Base-by-base conservation (phyloP, 1,140 invertebrate genomes). In the Parapsyche elsis region DNA sequence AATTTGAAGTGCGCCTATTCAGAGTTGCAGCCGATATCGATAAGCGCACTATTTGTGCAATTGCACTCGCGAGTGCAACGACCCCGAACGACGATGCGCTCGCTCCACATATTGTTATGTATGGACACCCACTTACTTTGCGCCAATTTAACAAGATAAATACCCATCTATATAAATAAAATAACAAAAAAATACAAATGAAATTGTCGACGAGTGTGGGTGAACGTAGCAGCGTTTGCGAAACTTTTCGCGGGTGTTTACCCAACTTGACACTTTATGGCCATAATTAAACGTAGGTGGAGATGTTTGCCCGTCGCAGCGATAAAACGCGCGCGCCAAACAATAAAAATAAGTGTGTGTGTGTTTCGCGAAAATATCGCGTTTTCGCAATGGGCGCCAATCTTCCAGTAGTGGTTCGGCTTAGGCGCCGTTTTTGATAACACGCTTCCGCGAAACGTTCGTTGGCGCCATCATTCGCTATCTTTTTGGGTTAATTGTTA, bases 401-500 rank as follows among this genome's bases (percentile, higher is more conserved):
- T 67, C 21, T 67, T 38, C 49, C 14, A 9, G 64, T 23, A 30
- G 5, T 67, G 7, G 9, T 21, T 67, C 9, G 44, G 67, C 38
- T 73, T 46, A 46, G 24, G 14, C 38, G 71, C 44, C 16, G 64
- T 38, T 21, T 38, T 38, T 71, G 71, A 73, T 73, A 73, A 73
- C 46, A 49, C 73, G 73, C 73, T 76, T 76, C 71, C 71, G 71
- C 71, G 46, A 12, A 38, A 38, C 30, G 30, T 38, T 38, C 38
- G 70, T 30, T 19, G 73, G 73, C 73, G 73, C 73, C 73, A 26
- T 38, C 30, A 38, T n/a, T n/a, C 24, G 44, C 14, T 76, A 76
- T 76, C 73, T 76, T 76, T 76, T 76, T 57, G 73, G 73, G 73
- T 76, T 76, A 76, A 76, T 76, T 76, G 73, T 76, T 30, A 5